Percentiles rank a stretch among this genome's conserved stretches.
Conservation (phyloP, 2,797 vertebrate genomes). For the Crocidura indochinensis region DNA sequence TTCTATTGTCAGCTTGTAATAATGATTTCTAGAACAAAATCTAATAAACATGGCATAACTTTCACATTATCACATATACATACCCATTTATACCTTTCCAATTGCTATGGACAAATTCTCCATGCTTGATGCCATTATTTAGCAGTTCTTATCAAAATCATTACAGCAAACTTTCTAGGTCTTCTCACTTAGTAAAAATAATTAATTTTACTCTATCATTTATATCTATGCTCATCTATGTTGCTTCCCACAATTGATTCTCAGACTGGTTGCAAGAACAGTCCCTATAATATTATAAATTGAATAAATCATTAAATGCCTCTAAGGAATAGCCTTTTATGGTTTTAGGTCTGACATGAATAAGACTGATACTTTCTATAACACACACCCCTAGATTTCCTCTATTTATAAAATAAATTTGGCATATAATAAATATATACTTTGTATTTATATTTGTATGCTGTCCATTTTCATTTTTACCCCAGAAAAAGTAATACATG, state of each 20-base stretch:
- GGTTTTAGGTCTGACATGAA: neutral
- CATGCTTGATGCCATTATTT: neutral
- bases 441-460: conserved; percentile 25
- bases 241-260: neutral
- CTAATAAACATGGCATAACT: too few species aligned
- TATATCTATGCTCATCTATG: neutral
- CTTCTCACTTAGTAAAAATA: neutral
- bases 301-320: neutral
- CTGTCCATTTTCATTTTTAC: neutral
- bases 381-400: neutral
- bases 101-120: neutral
- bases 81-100: neutral
- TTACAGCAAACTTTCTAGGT: neutral
- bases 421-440: neutral
- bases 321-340: neutral
- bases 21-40: too few species aligned
- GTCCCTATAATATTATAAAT: neutral
- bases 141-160: neutral
- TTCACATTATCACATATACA: neutral
- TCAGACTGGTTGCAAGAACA: neutral
- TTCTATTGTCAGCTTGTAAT: too few species aligned
- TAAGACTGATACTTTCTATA: neutral
- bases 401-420: conserved; percentile 3
- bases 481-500: neutral
- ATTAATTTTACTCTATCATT: too few species aligned